A percentile compares a stretch with the other conserved stretches of the same genome.
These are phyloP conservation scores for Dipodomys ordii DNA, from an alignment of 2,113 vertebrate species.

Conservation along the genomic window DNA sequence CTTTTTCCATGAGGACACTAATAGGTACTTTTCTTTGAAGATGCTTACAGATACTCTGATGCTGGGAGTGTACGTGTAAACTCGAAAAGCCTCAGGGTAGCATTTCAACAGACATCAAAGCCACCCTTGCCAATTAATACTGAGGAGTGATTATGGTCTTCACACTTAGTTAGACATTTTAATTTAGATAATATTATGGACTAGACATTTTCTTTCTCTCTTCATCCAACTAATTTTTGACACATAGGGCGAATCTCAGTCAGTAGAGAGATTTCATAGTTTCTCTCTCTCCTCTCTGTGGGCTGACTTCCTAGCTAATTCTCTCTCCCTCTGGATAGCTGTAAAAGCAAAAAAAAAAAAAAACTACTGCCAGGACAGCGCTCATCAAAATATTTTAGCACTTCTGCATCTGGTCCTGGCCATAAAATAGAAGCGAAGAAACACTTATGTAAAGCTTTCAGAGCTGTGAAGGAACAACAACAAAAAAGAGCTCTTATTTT, in stretches of 20 bases:
- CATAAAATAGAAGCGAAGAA: conserved; percentile 81
- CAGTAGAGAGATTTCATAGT: conserved; percentile 54
- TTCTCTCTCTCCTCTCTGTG: conserved; percentile 50
- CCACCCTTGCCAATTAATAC: background rate
- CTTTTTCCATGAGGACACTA: too few species aligned
- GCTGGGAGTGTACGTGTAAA: background rate
- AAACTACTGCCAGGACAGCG: conserved; percentile 72
- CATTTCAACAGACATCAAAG: conserved; percentile 15
- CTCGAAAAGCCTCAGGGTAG: background rate
- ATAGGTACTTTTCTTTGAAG: too few species aligned
- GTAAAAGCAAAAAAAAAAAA: conserved; percentile 70
- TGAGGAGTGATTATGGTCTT: background rate
- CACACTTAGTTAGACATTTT: conserved; percentile 20
- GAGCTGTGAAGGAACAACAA: conserved; percentile 69
- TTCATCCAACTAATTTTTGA: conserved; percentile 14
- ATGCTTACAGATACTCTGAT: background rate
- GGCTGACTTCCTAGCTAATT: conserved; percentile 75
- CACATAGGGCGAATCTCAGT: conserved; percentile 59
- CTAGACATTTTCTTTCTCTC: conserved; percentile 46
- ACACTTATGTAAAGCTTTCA: conserved; percentile 82
- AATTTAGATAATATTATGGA: background rate
- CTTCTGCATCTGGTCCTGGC: conserved; percentile 82
- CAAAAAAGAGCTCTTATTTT: conserved; percentile 68
- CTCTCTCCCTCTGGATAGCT: conserved; percentile 74
- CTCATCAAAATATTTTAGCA: conserved; percentile 85